Base-by-base conservation (phyloP, 2,113 vertebrate species). In the Prochilodus magdalenae region DNA sequence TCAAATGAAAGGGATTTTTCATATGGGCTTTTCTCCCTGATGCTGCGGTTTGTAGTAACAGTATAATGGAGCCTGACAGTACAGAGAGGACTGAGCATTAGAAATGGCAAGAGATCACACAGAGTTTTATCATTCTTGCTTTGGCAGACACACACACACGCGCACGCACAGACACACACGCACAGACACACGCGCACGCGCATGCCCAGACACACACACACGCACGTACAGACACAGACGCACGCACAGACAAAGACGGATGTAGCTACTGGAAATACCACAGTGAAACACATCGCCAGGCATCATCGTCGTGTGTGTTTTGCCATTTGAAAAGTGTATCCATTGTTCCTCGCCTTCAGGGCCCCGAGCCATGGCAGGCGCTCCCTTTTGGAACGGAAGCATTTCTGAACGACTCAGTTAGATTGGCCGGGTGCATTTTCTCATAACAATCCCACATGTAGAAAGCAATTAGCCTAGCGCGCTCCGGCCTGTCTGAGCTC, bases 181-280 rank as follows among this genome's bases (percentile, higher is more conserved):
- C 29, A 66, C 36, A 7, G 3, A 36, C 36, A 36, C 36, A 36
- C 36, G n/a, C 13, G 29, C 13, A 40, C 60, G 53, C 44, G 27
- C 59, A 81, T 40, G 33, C 27, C 36, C 44, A 53, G n/a, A 53
- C 40, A 53, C 24, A 36, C 75, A 20, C 13, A 44, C 13, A 40
- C 60, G 53, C 44, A 81, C 57, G 33, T 20, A 51, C 13, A 73
- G 30, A 44, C 63, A 63, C 13, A 51, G 13, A 27, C 69, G 75
- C 29, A 66, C 36, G 36, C 36, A 36, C 36, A 36, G 3, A 36
- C 36, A 36, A 36, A 29, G 66, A 47, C 62, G 44, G 36, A 60
- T 70, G 74, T 57, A 71, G 66, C 73, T 75, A 82, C 75, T 55
- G 75, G 65, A 83, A 70, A 70, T 24, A 70, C 15, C 22, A 44